These are phyloP conservation scores for Nycteola revayana DNA, from an alignment of 2,888 invertebrate genomes.

Conservation along the genomic window DNA sequence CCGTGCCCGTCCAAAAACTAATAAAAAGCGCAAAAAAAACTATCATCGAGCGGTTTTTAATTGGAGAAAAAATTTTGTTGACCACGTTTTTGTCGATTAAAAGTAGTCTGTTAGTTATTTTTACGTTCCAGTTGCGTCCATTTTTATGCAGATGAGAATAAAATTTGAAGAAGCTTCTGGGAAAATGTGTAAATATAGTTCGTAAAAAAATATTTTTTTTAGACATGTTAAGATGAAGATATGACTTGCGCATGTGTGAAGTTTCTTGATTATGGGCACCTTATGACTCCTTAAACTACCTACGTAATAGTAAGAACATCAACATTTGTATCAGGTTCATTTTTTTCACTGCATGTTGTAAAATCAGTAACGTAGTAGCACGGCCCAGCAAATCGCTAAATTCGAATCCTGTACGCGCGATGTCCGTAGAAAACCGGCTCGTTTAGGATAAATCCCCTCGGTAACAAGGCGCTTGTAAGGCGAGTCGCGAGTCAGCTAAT, in stretches of 20 bases:
- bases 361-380: no score
- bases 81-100: constrained; percentile 49
- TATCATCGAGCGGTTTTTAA: constrained; percentile 56
- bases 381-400: no score
- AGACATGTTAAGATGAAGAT: no score
- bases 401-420: constrained; percentile 25
- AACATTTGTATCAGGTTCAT: no score
- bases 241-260: no score
- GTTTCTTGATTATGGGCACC: no score
- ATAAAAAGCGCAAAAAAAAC: constrained; percentile 64
- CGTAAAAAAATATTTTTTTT: no score
- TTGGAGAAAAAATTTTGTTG: constrained; percentile 63
- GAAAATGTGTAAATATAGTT: no score
- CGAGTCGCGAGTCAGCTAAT: constrained; percentile 48
- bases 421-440: constrained; percentile 37
- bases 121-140: constrained; percentile 31
- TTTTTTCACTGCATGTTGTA: no score
- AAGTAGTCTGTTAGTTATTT: constrained; percentile 39
- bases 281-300: no score
- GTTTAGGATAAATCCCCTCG: constrained; percentile 53
- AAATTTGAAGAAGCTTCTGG: no score
- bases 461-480: constrained; percentile 66
- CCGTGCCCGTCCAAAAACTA: constrained; percentile 40
- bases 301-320: no score
- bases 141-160: constrained; percentile 41